phyloP scores from a whole-genome alignment of 2,113 vertebrate genomes.

The Plectropomus leopardus region DNA sequence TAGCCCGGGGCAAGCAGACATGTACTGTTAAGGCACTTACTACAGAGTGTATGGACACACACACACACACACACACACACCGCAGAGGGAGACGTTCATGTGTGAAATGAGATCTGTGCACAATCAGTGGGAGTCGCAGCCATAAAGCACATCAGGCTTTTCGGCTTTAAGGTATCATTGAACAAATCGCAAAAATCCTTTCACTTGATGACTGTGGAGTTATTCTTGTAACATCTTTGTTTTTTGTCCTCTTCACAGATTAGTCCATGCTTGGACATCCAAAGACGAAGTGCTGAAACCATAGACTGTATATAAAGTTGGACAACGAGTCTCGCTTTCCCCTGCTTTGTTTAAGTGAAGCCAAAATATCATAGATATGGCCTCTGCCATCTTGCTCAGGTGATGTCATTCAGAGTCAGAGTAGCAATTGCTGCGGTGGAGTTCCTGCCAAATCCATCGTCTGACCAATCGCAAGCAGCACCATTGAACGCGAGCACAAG shows the following conservation, averaged over 20 bases:
- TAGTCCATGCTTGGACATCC: slow-evolving; percentile 30
- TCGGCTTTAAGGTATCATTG: slow-evolving; percentile 75
- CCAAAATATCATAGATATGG: no score
- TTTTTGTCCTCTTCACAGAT: slow-evolving; percentile 49
- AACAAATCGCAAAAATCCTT: slow-evolving; percentile 65
- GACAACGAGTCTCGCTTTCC: no score
- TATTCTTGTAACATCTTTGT: slow-evolving; percentile 50
- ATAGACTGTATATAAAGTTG: no score
- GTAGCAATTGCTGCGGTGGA: no score
- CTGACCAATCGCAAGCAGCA: no score
- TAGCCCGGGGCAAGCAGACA: slow-evolving; percentile 78
- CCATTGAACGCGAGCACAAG: no score
- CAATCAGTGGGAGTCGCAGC: slow-evolving; percentile 77
- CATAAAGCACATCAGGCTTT: slow-evolving; percentile 72
- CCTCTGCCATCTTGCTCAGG: no score
- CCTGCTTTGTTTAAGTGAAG: no score
- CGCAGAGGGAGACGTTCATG: slow-evolving; percentile 74
- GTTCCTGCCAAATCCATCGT: no score
- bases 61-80: slow-evolving; percentile 49
- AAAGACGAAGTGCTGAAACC: slow-evolving; percentile 19
- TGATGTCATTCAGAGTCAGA: no score
- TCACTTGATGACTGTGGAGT: slow-evolving; percentile 54
- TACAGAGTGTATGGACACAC: slow-evolving; percentile 61
- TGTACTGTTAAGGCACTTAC: slow-evolving; percentile 80
- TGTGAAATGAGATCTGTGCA: slow-evolving; percentile 83